Evolutionary conservation across 2,797 vertebrate genomes (phyloP).

Genomic region (Poeciliopsis infans): DNA sequence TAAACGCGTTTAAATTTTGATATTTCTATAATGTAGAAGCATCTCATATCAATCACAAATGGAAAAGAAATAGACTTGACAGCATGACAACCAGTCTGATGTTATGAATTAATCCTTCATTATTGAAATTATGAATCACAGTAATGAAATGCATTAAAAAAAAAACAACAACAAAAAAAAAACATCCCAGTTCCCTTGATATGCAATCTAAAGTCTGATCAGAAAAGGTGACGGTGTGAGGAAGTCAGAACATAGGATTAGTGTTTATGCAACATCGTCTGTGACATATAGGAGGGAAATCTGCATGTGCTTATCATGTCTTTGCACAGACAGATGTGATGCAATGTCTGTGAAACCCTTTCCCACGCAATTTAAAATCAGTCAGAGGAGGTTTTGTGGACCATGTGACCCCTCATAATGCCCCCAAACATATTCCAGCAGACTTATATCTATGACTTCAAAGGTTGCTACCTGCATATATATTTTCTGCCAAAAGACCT

Average conservation of each 20-base stretch:
- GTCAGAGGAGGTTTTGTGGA: conserved; percentile 45
- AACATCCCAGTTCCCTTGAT: conserved; percentile 4
- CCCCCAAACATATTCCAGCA: neutral
- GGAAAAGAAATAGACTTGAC: neutral
- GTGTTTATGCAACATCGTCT: conserved; percentile 5
- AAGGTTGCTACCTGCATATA: neutral
- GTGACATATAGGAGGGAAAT: conserved; percentile 2
- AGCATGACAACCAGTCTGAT: neutral
- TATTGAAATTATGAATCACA: conserved; percentile 22
- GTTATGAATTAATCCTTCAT: too few species aligned
- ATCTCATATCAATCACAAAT: neutral
- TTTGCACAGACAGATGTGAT: conserved; percentile 58
- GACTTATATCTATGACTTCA: conserved; percentile 4
- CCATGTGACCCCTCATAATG: conserved; percentile 26
- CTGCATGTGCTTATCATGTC: conserved; percentile 1
- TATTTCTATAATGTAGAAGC: neutral
- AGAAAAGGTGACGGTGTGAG: conserved; percentile 2
- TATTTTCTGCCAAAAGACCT: neutral
- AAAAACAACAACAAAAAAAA: neutral
- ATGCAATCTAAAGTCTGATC: conserved; percentile 33
- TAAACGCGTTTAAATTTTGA: neutral
- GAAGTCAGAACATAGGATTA: conserved; percentile 15
- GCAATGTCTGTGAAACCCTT: conserved; percentile 68
- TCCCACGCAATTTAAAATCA: conserved; percentile 59
- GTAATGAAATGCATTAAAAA: conserved; percentile 8